Conservation (phyloP, 1,140 invertebrate species). For the Liolophura sinensis region DNA sequence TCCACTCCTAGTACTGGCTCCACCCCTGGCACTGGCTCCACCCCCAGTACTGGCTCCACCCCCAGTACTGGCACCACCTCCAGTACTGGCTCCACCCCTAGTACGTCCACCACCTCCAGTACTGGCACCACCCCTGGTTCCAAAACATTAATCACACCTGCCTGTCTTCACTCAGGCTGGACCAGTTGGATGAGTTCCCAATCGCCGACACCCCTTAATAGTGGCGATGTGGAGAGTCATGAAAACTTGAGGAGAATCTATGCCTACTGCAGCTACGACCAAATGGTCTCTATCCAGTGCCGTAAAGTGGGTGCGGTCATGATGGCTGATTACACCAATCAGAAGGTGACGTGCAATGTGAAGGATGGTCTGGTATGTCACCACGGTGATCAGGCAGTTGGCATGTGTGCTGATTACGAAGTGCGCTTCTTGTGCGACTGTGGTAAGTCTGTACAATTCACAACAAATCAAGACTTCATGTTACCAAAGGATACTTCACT, state of each 20-base stretch:
- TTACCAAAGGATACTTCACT: too few species aligned
- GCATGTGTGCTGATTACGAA: constrained; percentile 53
- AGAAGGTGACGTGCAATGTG: constrained; percentile 44
- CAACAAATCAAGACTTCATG: neutral
- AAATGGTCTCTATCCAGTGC: constrained; percentile 43
- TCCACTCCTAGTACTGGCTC: too few species aligned
- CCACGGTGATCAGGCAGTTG: constrained; percentile 34
- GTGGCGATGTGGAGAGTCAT: constrained; percentile 32
- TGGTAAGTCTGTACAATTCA: constrained; percentile 16
- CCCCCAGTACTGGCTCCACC: constrained; percentile 3
- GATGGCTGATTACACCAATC: constrained; percentile 25
- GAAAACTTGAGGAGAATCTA: constrained; percentile 21
- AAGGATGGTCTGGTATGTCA: constrained; percentile 48
- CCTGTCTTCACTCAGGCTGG: constrained; percentile 31
- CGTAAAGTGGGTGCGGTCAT: constrained; percentile 27
- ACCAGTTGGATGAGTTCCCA: constrained; percentile 38
- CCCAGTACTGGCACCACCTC: neutral
- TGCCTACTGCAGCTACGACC: constrained; percentile 32
- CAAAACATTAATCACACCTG: neutral
- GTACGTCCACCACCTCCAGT: neutral
- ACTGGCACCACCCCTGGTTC: constrained; percentile 1
- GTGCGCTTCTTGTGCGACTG: constrained; percentile 55
- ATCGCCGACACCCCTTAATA: constrained; percentile 27
- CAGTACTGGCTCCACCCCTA: neutral
- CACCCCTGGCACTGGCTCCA: neutral